Evolutionary conservation across 1,140 invertebrate species (phyloP).

Genomic region (Lanistes nyassanus): DNA sequence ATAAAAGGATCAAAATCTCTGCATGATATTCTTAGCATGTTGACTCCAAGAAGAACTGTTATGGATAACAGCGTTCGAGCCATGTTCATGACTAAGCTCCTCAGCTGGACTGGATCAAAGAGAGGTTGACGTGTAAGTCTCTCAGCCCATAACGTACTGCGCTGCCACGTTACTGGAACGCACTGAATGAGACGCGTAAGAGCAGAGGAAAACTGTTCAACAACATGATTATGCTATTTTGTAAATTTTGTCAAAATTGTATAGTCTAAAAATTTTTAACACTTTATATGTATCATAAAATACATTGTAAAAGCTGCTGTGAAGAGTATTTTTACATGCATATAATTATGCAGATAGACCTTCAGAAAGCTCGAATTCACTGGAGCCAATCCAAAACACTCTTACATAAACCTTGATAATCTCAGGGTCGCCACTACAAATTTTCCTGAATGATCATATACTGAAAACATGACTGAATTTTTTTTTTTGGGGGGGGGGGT

Average conservation of each 20-base stretch:
- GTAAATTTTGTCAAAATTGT: neutral
- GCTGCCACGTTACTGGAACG: constrained; percentile 13
- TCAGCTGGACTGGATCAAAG: neutral
- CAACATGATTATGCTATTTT: too few relatives aligned
- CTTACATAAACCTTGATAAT: too few relatives aligned
- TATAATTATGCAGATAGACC: neutral
- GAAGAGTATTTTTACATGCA: neutral
- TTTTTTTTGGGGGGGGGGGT: too few relatives aligned
- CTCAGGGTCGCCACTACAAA: too few relatives aligned
- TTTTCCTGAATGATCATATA: too few relatives aligned
- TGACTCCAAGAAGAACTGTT: neutral
- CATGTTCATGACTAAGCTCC: neutral
- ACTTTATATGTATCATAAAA: neutral
- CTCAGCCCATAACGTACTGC: neutral
- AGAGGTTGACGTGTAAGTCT: constrained; percentile 17
- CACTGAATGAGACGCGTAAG: neutral
- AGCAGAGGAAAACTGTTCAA: too few relatives aligned
- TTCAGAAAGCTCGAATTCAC: neutral
- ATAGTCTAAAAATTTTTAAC: neutral
- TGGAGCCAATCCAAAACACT: too few relatives aligned
- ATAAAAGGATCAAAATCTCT: constrained; percentile 55
- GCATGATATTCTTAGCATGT: neutral
- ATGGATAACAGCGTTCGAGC: neutral
- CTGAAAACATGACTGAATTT: too few relatives aligned
- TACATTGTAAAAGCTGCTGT: neutral